A percentile compares a stretch with the other conserved stretches of the same genome.
Evolutionary conservation across 2,888 invertebrate species (phyloP).

Genomic region (Fragum fragum): DNA sequence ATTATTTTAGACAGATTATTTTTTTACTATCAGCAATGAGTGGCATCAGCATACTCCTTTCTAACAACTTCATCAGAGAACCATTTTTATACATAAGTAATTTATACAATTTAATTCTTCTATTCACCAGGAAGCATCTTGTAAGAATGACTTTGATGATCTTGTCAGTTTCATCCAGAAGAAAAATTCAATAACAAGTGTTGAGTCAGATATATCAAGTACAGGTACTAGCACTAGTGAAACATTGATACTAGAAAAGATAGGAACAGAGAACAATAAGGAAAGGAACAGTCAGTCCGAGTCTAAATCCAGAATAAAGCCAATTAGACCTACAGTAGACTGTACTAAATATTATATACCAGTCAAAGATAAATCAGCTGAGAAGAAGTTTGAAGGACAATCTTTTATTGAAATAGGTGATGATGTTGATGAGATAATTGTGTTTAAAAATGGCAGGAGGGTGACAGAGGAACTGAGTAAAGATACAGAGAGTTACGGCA

Average conservation of each 20-base stretch:
- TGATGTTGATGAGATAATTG: slow-evolving; percentile 5
- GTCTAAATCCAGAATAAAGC: background rate
- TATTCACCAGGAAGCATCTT: background rate
- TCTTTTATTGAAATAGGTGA: slow-evolving; percentile 4
- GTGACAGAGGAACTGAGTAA: background rate
- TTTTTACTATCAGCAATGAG: too few species aligned
- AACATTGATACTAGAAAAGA: background rate
- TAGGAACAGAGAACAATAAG: background rate
- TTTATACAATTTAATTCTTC: too few species aligned
- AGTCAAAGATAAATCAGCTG: background rate
- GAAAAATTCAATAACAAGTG: background rate
- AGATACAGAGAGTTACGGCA: slow-evolving; percentile 16
- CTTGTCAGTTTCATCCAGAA: slow-evolving; percentile 4
- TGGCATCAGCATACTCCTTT: background rate
- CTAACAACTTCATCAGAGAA: background rate
- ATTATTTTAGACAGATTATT: too few species aligned
- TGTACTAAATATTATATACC: slow-evolving; percentile 17
- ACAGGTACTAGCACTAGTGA: background rate
- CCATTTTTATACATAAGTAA: too few species aligned
- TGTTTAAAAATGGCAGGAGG: slow-evolving; percentile 7
- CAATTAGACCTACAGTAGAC: background rate
- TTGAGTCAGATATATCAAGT: background rate
- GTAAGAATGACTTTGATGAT: slow-evolving; percentile 17
- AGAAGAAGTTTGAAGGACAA: slow-evolving; percentile 14
- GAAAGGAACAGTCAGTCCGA: background rate